phyloP scores from a whole-genome alignment of 2,797 vertebrate genomes.

The Sebastolobus alascanus region DNA sequence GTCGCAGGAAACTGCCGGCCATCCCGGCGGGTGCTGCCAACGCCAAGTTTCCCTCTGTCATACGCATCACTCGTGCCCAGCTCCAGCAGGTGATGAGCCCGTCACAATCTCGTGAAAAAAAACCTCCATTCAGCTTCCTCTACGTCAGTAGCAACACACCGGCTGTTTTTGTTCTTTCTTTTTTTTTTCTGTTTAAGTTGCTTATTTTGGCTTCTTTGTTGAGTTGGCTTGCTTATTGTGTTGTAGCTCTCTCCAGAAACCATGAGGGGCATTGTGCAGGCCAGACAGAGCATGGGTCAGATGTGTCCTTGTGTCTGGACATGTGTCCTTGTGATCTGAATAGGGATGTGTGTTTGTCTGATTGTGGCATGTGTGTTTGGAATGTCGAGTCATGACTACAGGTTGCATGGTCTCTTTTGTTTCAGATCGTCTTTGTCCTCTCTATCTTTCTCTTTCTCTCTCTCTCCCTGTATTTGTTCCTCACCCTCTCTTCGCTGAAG shows the following conservation, averaged over 20 bases:
- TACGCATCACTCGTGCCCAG: slow-evolving; percentile 94
- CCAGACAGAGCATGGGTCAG: slow-evolving; percentile 81
- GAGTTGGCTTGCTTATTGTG: slow-evolving; percentile 60
- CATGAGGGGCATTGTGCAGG: slow-evolving; percentile 70
- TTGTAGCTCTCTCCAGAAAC: slow-evolving; percentile 70
- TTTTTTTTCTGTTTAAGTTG: slow-evolving; percentile 56
- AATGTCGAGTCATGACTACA: slow-evolving; percentile 84
- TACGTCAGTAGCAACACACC: slow-evolving; percentile 9
- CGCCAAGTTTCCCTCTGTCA: slow-evolving; percentile 92
- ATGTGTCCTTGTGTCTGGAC: slow-evolving; percentile 75
- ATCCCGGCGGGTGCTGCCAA: slow-evolving; percentile 89
- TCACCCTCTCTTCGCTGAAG: slow-evolving; percentile 85
- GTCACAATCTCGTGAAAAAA: slow-evolving; percentile 32
- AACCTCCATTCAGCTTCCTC: slow-evolving; percentile 41
- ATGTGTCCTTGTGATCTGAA: slow-evolving; percentile 77
- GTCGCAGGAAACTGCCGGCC: slow-evolving; percentile 91
- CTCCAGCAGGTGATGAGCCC: slow-evolving; percentile 92
- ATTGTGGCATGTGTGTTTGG: slow-evolving; percentile 81
- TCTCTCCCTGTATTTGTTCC: slow-evolving; percentile 83
- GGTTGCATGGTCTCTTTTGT: slow-evolving; percentile 84
- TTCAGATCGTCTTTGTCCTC: slow-evolving; percentile 84
- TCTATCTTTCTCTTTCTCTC: slow-evolving; percentile 81
- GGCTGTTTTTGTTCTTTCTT: slow-evolving; percentile 35
- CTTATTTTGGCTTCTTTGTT: slow-evolving; percentile 65
- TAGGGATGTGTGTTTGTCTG: slow-evolving; percentile 74